These are phyloP conservation scores for Neelides sp. DNA, from an alignment of 1,140 invertebrate genomes.

Conservation along the genomic window DNA sequence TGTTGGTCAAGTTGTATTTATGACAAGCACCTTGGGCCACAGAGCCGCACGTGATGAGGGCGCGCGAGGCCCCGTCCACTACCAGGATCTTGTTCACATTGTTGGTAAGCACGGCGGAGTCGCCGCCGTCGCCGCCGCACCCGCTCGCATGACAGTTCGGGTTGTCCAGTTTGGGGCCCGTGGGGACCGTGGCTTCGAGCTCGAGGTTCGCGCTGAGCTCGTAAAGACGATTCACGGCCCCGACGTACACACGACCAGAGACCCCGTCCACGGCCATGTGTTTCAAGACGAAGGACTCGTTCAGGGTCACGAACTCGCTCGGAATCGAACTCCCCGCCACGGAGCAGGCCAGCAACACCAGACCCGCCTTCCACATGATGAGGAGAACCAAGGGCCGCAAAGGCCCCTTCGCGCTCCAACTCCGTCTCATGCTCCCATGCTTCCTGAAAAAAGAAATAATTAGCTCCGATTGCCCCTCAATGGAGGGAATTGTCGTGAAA, in stretches of 20 bases:
- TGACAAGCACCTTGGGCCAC: constrained; percentile 73
- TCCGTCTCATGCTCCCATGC: too few relatives aligned
- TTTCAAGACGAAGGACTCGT: constrained; percentile 36
- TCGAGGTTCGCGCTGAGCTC: constrained; percentile 62
- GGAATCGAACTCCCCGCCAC: constrained; percentile 20
- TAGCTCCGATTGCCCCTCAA: too few relatives aligned
- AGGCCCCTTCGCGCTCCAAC: too few relatives aligned
- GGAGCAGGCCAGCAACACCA: background rate
- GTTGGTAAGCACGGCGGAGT: constrained; percentile 54
- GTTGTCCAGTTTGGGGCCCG: constrained; percentile 69
- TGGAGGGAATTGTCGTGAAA: too few relatives aligned
- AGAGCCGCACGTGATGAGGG: constrained; percentile 76
- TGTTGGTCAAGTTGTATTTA: constrained; percentile 69
- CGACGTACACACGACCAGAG: constrained; percentile 55
- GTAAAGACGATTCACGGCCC: constrained; percentile 68
- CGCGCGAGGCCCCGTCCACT: constrained; percentile 64
- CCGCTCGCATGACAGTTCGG: constrained; percentile 74
- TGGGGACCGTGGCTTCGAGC: constrained; percentile 51
- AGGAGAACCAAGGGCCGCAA: background rate
- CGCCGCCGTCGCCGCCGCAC: constrained; percentile 47
- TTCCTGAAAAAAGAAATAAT: too few relatives aligned
- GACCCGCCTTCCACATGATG: background rate
- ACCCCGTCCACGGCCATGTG: constrained; percentile 50
- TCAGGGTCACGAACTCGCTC: constrained; percentile 34
- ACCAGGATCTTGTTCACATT: constrained; percentile 87